Percentiles rank a stretch among this genome's conserved stretches.
Conservation (phyloP, 1,140 invertebrate genomes). For the Drosophila bifasciata region DNA sequence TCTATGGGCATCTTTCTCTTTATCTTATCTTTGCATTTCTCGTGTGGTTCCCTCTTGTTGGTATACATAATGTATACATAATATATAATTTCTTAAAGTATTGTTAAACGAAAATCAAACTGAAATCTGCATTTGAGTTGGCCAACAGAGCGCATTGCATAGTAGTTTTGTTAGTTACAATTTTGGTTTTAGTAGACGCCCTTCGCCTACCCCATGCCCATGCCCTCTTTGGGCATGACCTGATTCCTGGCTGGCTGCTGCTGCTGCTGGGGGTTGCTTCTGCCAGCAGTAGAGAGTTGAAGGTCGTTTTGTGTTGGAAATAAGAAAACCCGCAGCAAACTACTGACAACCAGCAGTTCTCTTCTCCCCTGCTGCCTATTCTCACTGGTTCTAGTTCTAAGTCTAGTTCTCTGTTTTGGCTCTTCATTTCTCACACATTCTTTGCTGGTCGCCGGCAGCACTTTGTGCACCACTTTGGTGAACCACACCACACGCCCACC, state of each 20-base stretch:
- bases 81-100: slow-evolving; percentile 23
- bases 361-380: background rate
- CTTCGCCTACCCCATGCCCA: slow-evolving; percentile 16
- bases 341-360: slow-evolving; percentile 53
- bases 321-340: slow-evolving; percentile 51
- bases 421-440: slow-evolving; percentile 53
- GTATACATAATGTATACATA: slow-evolving; percentile 20
- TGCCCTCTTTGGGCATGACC: slow-evolving; percentile 36
- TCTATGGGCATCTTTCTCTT: too few relatives aligned
- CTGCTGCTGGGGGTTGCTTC: slow-evolving; percentile 34
- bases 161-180: slow-evolving; percentile 68
- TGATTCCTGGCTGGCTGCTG: slow-evolving; percentile 46
- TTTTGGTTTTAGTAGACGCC: slow-evolving; percentile 37
- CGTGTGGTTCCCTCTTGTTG: slow-evolving; percentile 32
- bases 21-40: background rate
- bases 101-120: slow-evolving; percentile 44
- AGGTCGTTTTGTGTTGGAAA: slow-evolving; percentile 60
- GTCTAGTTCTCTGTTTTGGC: background rate
- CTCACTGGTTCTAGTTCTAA: background rate
- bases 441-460: slow-evolving; percentile 62
- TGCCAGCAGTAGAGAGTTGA: slow-evolving; percentile 59
- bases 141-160: slow-evolving; percentile 35
- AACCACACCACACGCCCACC: slow-evolving; percentile 54
- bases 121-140: slow-evolving; percentile 23
- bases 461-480: slow-evolving; percentile 73